Base-by-base conservation (phyloP, 2,888 invertebrate species). In the Ecliptopera silaceata region DNA sequence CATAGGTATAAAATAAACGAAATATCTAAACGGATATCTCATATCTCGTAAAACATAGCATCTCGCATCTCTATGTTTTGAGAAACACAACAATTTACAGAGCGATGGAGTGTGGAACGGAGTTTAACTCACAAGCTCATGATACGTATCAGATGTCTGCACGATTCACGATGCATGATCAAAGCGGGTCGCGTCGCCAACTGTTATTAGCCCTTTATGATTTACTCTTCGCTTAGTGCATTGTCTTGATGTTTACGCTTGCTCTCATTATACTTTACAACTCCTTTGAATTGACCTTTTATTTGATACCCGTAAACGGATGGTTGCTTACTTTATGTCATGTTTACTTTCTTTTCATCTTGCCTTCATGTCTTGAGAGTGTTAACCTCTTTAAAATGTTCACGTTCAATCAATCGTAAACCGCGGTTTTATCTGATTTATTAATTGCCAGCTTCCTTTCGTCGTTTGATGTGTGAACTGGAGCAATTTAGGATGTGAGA, bases 71-170 rank as follows among this genome's bases (percentile, higher is more conserved):
- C n/a, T n/a, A n/a, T n/a, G n/a, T n/a, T n/a, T n/a, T n/a, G n/a
- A 50, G 50, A 56, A 45, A 45, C 34, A 10, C 34, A 34, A 46
- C 34, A 46, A 46, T 46, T 50, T 36, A 39, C 58, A 59, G 58
- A 66, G 66, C 65, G 65, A 63, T 67, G 70, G 65, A 68, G 66
- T 66, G 66, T 63, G 66, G 70, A 65, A 68, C 69, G 67, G 69
- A 60, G 68, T 66, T 72, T 67, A 66, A 73, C 75, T 73, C 71
- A 68, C 68, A 61, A 54, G 68, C 61, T 61, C 64, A 54, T 67
- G 71, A 71, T 73, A 71, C 65, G 68, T 75, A 74, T 77, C 77
- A 69, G 69, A 71, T 74, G 71, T 65, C 69, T 53, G 63, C 62
- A 60, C 61, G 65, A 49, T 45, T 49, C 53, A 48, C 43, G 45